Evolutionary conservation across 2,888 invertebrate species (phyloP).

Genomic region (Cephus nigrinus): DNA sequence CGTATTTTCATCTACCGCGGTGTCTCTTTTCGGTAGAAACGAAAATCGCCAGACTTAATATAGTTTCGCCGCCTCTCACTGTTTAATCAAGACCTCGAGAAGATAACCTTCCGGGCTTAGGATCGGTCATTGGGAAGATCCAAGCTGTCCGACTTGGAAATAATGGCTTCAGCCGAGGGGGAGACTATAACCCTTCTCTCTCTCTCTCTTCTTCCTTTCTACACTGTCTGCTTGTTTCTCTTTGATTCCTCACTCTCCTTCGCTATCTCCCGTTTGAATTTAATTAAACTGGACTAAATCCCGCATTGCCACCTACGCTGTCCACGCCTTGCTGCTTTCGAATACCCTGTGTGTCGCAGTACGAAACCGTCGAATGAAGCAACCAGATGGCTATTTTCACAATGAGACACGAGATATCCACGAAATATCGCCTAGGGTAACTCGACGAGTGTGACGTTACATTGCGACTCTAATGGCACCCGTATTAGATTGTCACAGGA

Average conservation of each 20-base stretch:
- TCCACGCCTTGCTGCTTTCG: constrained; percentile 10
- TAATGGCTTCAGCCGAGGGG: constrained; percentile 10
- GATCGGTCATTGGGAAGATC: constrained; percentile 17
- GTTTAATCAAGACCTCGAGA: constrained; percentile 18
- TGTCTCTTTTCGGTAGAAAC: not conserved
- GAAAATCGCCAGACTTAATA: constrained; percentile 13
- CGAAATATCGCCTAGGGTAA: not conserved
- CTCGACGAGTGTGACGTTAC: not conserved
- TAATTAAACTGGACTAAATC: constrained; percentile 15
- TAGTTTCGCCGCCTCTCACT: constrained; percentile 10
- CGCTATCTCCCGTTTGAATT: constrained; percentile 14
- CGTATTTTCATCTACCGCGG: not conserved
- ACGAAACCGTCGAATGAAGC: not conserved
- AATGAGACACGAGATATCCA: not conserved
- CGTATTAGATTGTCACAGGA: not conserved
- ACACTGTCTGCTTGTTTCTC: not conserved
- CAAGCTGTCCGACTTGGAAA: constrained; percentile 17
- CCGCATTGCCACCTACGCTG: constrained; percentile 6
- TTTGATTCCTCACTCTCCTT: not conserved
- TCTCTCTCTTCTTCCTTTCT: not conserved
- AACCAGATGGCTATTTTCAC: not conserved
- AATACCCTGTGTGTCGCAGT: not conserved
- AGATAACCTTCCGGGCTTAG: constrained; percentile 17
- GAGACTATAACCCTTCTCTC: not conserved
- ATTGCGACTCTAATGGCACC: not conserved